Evolutionary conservation across 2,113 vertebrate species (phyloP), one percentile per base, ranked within the genome.

Genomic region (Indicator indicator): DNA sequence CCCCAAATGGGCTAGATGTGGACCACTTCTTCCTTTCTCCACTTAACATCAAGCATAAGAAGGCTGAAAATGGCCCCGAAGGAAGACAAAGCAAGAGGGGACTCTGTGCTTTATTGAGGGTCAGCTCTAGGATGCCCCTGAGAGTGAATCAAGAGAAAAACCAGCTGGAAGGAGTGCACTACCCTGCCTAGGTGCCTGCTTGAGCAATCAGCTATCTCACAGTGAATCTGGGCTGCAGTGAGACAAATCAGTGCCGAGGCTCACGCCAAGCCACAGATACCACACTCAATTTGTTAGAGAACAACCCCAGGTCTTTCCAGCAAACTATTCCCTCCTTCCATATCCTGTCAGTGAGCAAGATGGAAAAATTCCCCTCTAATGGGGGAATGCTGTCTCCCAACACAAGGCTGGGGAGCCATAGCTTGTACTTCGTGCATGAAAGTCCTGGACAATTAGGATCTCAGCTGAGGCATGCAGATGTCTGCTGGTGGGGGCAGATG

Each of bases 231-330:
- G 77, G 55, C 60, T 85, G 48, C 33, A 78, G n/a, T 48, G 85
- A 95, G 79, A 94, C 78, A 91, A 91, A 94, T 89, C 5, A 13
- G 76, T 68, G 83, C 36, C 54, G 75, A 36, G 36, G 16, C 28
- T 89, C 33, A 30, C 80, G 94, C 89, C 89, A 95, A 95, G 73
- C 96, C 95, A 95, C 89, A 94, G 89, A 88, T 75, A 90, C 91
- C 83, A 94, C 93, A 79, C 73, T 90, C 79, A 83, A 93, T 88
- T 96, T 96, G 64, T 94, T 96, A 96, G 33, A 72, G 96, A 97
- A 94, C 93, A 97, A 96, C 84, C 82, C 90, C 90, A 62, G 87
- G 85, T 68, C 78, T 95, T 96, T 84, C 67, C 86, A 89, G 54
- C 36, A 96, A 96, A 97, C 86, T 75, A 94, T 58, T 96, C 79